A percentile compares a stretch with the other conserved stretches of the same genome.
These are phyloP conservation scores for Phalacrocorax brasilianus DNA, from an alignment of 2,113 vertebrate species.

Conservation along the genomic window DNA sequence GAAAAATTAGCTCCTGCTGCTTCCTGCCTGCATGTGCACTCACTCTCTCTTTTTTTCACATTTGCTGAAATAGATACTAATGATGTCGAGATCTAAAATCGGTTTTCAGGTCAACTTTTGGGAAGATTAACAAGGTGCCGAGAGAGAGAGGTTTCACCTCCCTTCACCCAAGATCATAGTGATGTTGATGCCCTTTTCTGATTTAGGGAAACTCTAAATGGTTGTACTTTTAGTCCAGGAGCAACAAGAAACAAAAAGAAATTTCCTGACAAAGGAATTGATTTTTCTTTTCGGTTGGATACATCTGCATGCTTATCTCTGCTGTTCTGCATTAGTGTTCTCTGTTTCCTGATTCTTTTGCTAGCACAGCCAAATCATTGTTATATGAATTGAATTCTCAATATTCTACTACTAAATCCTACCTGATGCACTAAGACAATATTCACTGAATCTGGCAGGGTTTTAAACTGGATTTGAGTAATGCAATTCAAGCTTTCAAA, in stretches of 20 bases:
- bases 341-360: background rate
- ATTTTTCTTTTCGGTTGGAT: background rate
- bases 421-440: background rate
- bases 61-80: background rate
- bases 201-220: background rate
- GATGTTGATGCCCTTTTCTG: background rate
- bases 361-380: background rate
- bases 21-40: background rate
- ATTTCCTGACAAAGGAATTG: background rate
- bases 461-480: background rate
- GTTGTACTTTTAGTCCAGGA: background rate
- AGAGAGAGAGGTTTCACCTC: background rate
- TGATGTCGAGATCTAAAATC: fast-evolving
- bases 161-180: background rate
- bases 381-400: background rate
- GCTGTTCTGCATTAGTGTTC: background rate
- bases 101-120: background rate
- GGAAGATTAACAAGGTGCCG: background rate
- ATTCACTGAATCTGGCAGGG: background rate
- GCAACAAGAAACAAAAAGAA: background rate
- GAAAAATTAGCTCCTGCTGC: background rate
- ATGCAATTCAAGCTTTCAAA: background rate
- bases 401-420: background rate
- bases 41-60: background rate
- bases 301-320: background rate